These are phyloP conservation scores for Psylliodes chrysocephalus DNA, from an alignment of 2,888 invertebrate species.

Conservation along the genomic window DNA sequence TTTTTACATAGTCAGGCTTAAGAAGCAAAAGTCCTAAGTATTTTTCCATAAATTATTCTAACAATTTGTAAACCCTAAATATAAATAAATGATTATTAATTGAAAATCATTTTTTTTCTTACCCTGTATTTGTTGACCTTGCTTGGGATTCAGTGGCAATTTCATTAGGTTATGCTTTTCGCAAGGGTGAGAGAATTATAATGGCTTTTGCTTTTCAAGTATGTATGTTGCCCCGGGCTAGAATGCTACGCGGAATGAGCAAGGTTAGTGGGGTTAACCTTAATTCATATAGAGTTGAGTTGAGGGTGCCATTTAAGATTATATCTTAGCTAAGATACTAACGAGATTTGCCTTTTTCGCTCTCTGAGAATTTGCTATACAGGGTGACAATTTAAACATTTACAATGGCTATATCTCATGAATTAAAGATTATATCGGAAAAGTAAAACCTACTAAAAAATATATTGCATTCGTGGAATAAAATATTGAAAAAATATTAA, in stretches of 20 bases:
- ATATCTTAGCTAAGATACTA: neutral
- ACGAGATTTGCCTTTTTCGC: neutral
- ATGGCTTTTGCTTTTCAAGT: neutral
- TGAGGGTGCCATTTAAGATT: neutral
- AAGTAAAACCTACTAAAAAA: too few relatives aligned
- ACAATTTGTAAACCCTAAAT: too few relatives aligned
- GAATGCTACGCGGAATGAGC: neutral
- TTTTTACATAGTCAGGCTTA: too few relatives aligned
- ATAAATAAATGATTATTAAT: too few relatives aligned
- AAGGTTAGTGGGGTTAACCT: constrained; percentile 8
- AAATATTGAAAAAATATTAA: too few relatives aligned
- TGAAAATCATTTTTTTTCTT: too few relatives aligned
- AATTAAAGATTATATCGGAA: too few relatives aligned
- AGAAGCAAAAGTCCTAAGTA: too few relatives aligned
- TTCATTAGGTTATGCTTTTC: constrained; percentile 8
- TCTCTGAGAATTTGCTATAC: neutral
- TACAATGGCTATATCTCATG: too few relatives aligned
- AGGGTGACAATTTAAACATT: too few relatives aligned
- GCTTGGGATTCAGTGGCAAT: constrained; percentile 4
- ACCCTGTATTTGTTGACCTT: neutral
- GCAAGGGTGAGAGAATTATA: neutral
- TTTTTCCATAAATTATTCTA: too few relatives aligned
- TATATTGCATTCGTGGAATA: too few relatives aligned
- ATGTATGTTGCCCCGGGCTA: neutral
- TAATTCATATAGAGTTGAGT: neutral